These are phyloP conservation scores for Clarias platycephalus DNA, from an alignment of 2,797 vertebrate genomes.

Conservation along the genomic window DNA sequence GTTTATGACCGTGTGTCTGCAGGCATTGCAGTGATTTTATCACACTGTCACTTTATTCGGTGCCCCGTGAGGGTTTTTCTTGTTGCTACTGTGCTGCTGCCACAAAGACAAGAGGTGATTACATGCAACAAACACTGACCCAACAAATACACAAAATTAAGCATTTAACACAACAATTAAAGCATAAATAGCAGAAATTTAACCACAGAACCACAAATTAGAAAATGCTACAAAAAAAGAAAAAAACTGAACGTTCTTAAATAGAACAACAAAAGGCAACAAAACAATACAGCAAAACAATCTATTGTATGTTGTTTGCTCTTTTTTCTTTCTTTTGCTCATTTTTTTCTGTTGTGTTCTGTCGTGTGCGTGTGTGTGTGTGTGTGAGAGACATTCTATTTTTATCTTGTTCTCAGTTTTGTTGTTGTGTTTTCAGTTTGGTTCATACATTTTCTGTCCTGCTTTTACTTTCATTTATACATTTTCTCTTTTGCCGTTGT, in stretches of 20 bases:
- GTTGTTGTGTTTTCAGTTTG: background rate
- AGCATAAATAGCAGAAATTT: background rate
- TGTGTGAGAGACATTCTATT: too few relatives aligned
- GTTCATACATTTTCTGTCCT: background rate
- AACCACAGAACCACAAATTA: background rate
- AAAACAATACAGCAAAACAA: background rate
- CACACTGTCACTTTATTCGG: conserved; percentile 35
- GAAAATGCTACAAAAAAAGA: background rate
- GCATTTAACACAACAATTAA: background rate
- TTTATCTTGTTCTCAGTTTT: background rate
- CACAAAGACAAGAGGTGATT: background rate
- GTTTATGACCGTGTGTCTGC: conserved; percentile 9
- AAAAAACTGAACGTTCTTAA: background rate
- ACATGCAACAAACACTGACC: background rate
- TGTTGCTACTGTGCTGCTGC: background rate
- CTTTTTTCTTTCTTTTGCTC: background rate
- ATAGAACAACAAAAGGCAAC: too few relatives aligned
- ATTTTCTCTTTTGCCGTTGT: background rate
- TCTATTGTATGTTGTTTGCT: background rate
- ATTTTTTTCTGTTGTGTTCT: background rate
- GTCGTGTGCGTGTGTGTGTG: too few relatives aligned
- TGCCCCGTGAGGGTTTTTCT: conserved; percentile 2
- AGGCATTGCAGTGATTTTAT: conserved; percentile 23
- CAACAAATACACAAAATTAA: too few relatives aligned
- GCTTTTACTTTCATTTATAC: background rate